These are phyloP conservation scores for Aquatica leii DNA, from an alignment of 2,888 invertebrate species.

Conservation along the genomic window DNA sequence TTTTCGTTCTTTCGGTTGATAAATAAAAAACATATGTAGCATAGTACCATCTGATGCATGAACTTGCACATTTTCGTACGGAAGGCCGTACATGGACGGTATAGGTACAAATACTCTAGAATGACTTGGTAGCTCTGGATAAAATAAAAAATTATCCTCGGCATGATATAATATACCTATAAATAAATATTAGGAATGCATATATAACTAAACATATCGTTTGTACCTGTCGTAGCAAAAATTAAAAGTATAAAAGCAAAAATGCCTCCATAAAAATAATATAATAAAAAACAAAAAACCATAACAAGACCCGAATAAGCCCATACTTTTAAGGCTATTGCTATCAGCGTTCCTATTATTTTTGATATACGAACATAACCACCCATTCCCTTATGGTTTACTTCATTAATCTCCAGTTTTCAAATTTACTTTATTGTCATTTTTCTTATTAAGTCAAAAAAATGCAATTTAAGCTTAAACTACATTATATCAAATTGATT, in stretches of 20 bases:
- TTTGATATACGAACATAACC: slow-evolving; percentile 58
- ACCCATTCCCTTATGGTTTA: slow-evolving; percentile 50
- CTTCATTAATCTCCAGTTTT: slow-evolving; percentile 21
- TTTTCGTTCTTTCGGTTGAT: slow-evolving; percentile 73
- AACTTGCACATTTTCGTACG: slow-evolving; percentile 83
- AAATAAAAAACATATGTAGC: slow-evolving; percentile 83
- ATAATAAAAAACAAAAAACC: slow-evolving; percentile 77
- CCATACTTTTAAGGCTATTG: slow-evolving; percentile 77
- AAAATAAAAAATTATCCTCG: slow-evolving; percentile 86
- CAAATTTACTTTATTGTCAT: slow-evolving; percentile 7
- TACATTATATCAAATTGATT: slow-evolving; percentile 4
- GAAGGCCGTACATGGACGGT: slow-evolving; percentile 85
- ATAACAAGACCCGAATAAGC: slow-evolving; percentile 77
- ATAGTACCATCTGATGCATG: slow-evolving; percentile 79
- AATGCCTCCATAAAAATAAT: slow-evolving; percentile 84
- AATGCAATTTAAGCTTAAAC: not conserved
- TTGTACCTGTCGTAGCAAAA: slow-evolving; percentile 75
- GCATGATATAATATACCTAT: slow-evolving; percentile 84
- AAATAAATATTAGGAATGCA: too few relatives aligned
- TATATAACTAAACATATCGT: too few relatives aligned
- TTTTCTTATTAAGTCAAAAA: not conserved
- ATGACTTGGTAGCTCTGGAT: slow-evolving; percentile 89
- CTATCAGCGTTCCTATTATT: slow-evolving; percentile 61
- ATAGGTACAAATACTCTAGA: slow-evolving; percentile 88
- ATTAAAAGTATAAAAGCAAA: slow-evolving; percentile 75